phyloP scores from a whole-genome alignment of 1,140 invertebrate species.

The Acromyrmex echinatior region DNA sequence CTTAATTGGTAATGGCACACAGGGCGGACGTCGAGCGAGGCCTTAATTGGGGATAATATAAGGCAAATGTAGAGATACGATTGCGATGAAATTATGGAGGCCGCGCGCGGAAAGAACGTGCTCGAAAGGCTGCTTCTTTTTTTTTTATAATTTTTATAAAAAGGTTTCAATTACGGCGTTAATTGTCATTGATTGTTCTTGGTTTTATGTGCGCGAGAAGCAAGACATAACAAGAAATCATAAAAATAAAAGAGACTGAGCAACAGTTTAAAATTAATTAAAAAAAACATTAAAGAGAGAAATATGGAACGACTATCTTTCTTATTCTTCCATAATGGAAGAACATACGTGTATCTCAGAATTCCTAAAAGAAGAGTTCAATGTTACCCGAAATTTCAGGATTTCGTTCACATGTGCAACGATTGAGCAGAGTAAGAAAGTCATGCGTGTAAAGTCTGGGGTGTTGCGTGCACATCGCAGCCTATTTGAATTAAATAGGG shows the following conservation, averaged over 20 bases:
- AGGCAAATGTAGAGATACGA: slow-evolving; percentile 54
- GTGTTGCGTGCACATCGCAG: slow-evolving; percentile 51
- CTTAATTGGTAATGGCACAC: slow-evolving; percentile 75
- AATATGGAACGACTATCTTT: not conserved
- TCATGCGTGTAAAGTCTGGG: slow-evolving; percentile 8
- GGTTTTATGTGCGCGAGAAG: not conserved
- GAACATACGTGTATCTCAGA: not conserved
- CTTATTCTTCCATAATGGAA: not conserved
- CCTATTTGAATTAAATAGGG: slow-evolving; percentile 63
- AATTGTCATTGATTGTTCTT: slow-evolving; percentile 4
- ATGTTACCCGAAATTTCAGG: slow-evolving; percentile 9
- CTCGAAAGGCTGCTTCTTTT: no score
- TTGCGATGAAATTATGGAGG: slow-evolving; percentile 39
- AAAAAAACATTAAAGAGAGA: not conserved
- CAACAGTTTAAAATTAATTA: not conserved
- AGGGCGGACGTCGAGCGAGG: slow-evolving; percentile 38
- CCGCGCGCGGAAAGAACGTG: not conserved
- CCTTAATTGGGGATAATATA: slow-evolving; percentile 74
- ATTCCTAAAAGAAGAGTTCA: not conserved
- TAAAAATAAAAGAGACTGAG: not conserved
- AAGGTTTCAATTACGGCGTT: slow-evolving; percentile 31
- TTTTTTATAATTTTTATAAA: slow-evolving; percentile 22
- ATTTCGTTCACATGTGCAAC: not conserved
- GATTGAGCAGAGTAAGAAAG: slow-evolving; percentile 26
- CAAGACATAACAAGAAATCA: not conserved